These are phyloP conservation scores for Darevskia mixta DNA, from an alignment of 2,797 vertebrate species.

Conservation along the genomic window DNA sequence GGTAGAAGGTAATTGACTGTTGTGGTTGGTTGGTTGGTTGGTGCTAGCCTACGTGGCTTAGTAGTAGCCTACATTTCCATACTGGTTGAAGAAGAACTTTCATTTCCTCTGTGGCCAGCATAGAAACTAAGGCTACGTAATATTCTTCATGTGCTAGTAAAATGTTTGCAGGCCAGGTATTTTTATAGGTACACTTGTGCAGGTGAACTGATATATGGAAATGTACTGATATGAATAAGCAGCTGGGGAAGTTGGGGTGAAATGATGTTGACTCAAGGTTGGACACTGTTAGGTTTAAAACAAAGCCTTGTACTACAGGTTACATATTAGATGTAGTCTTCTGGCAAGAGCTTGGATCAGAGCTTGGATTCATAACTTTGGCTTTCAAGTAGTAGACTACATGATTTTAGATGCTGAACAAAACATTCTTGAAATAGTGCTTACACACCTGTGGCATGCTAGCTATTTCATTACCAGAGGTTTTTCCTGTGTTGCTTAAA, in stretches of 20 bases:
- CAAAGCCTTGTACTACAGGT: background rate
- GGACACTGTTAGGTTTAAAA: background rate
- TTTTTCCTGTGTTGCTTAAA: background rate
- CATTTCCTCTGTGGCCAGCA: background rate
- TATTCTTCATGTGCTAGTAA: background rate
- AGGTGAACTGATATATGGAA: background rate
- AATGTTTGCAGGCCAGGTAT: background rate
- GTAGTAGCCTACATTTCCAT: background rate
- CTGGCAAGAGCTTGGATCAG: no score
- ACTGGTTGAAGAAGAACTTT: background rate
- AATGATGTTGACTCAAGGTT: slow-evolving; percentile 43
- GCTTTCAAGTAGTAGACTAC: background rate
- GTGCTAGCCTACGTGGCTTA: background rate
- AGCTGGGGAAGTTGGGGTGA: background rate
- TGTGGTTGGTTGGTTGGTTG: background rate
- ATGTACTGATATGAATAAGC: slow-evolving; percentile 4
- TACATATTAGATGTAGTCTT: fast-evolving
- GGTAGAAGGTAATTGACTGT: background rate
- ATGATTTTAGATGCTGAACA: background rate
- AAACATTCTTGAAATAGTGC: background rate
- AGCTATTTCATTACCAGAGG: background rate
- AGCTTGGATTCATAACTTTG: slow-evolving; percentile 1
- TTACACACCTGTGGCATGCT: background rate
- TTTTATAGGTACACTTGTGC: background rate
- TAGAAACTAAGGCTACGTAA: background rate